A percentile compares a stretch with the other conserved stretches of the same genome.
These are phyloP conservation scores for Crocuta crocuta DNA, from an alignment of 2,113 vertebrate species.

Conservation along the genomic window DNA sequence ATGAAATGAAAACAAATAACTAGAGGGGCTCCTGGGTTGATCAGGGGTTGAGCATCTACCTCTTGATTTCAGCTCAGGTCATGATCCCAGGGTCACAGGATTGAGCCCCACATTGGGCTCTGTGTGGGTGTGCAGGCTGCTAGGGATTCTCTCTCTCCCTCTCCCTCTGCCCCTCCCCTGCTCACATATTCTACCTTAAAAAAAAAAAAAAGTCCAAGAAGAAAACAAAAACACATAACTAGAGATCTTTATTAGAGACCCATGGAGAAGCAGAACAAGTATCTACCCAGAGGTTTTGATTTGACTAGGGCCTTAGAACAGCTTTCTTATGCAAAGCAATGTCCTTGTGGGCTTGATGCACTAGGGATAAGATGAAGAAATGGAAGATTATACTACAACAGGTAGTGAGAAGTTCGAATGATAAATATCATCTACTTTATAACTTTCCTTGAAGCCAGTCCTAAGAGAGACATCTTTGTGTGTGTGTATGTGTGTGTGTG, in stretches of 20 bases:
- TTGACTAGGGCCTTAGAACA: neutral
- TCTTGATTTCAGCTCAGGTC: too few relatives aligned
- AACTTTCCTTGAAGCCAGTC: neutral
- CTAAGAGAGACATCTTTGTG: neutral
- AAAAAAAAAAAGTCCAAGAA: too few relatives aligned
- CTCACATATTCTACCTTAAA: too few relatives aligned
- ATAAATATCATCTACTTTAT: neutral
- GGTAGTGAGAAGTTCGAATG: neutral
- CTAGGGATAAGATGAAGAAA: neutral
- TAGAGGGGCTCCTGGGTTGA: too few relatives aligned
- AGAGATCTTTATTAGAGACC: neutral
- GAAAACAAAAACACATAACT: neutral
- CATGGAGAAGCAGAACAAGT: neutral
- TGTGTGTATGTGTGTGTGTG: too few relatives aligned
- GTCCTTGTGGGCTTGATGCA: neutral
- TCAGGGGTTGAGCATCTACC: too few relatives aligned
- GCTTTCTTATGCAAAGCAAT: neutral
- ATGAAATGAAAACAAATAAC: neutral
- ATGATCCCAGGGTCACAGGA: too few relatives aligned
- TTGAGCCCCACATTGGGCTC: too few relatives aligned
- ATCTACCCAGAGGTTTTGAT: neutral
- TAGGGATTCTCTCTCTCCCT: too few relatives aligned
- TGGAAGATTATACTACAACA: neutral
- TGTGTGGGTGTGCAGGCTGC: too few relatives aligned
- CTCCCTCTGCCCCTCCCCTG: too few relatives aligned